phyloP scores from a whole-genome alignment of 2,113 vertebrate genomes.

The Centropristis striata region DNA sequence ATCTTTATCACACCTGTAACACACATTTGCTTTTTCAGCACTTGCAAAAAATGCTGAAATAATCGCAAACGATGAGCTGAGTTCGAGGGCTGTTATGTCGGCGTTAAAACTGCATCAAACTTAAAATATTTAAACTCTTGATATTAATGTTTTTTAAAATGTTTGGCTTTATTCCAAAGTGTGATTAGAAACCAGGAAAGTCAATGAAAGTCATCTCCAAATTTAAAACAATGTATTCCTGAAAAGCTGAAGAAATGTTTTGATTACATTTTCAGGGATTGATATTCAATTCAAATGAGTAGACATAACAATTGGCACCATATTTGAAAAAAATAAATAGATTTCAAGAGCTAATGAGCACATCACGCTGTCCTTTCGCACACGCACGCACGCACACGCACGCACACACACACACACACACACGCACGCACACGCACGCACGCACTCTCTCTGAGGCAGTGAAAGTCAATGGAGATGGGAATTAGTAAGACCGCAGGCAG shows the following conservation, averaged over 20 bases:
- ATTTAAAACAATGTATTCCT: constrained; percentile 68
- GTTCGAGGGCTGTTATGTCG: too few relatives aligned
- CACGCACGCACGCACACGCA: not conserved
- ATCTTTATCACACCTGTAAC: not conserved
- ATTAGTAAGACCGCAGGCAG: not conserved
- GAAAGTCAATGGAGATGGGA: constrained; percentile 18
- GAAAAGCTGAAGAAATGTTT: constrained; percentile 23
- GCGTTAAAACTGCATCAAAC: not conserved
- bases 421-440: not conserved
- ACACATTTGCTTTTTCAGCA: not conserved
- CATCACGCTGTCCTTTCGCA: not conserved
- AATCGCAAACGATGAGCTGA: not conserved
- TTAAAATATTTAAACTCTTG: not conserved
- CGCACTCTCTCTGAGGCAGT: constrained; percentile 18
- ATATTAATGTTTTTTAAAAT: constrained; percentile 17
- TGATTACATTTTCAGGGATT: constrained; percentile 15
- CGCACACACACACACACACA: not conserved
- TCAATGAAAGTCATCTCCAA: constrained; percentile 32
- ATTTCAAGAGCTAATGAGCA: constrained; percentile 50
- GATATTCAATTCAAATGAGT: constrained; percentile 17
- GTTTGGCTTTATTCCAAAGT: constrained; percentile 75
- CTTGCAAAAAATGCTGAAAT: not conserved
- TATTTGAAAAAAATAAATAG: constrained; percentile 64
- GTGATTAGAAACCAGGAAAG: constrained; percentile 40
- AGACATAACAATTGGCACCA: constrained; percentile 49